phyloP scores from a whole-genome alignment of 2,888 invertebrate genomes.

The Chymomyza fuscimana region DNA sequence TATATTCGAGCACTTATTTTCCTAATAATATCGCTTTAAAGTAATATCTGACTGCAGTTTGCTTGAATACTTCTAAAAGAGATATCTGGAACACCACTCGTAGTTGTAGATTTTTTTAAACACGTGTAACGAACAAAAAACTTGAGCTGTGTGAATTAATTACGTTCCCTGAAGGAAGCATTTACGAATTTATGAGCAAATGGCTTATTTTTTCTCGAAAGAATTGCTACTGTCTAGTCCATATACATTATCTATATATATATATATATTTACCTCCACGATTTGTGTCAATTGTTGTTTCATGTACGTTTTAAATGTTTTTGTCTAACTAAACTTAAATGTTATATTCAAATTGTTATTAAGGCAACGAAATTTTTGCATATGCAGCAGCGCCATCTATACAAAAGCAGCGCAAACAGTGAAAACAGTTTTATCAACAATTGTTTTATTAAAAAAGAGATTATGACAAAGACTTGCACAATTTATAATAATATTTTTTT shows the following conservation, averaged over 20 bases:
- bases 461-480: neutral
- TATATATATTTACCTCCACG: neutral
- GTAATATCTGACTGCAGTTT: no score
- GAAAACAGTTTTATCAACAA: neutral
- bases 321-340: neutral
- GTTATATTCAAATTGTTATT: neutral
- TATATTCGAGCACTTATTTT: no score
- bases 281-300: neutral
- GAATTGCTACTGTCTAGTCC: neutral
- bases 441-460: neutral
- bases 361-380: no score
- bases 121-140: slow-evolving; percentile 4
- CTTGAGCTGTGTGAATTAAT: slow-evolving; percentile 18
- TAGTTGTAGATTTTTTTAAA: slow-evolving; percentile 15
- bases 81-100: no score
- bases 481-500: neutral
- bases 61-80: no score
- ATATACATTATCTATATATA: neutral
- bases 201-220: neutral
- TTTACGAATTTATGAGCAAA: slow-evolving; percentile 7
- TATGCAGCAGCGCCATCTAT: neutral
- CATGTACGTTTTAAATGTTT: neutral
- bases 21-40: no score
- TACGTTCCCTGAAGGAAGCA: neutral
- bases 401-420: neutral